Evolutionary conservation across 2,888 invertebrate species (phyloP), one percentile per base, ranked within the genome.

Genomic region (Agrotis clavis): DNA sequence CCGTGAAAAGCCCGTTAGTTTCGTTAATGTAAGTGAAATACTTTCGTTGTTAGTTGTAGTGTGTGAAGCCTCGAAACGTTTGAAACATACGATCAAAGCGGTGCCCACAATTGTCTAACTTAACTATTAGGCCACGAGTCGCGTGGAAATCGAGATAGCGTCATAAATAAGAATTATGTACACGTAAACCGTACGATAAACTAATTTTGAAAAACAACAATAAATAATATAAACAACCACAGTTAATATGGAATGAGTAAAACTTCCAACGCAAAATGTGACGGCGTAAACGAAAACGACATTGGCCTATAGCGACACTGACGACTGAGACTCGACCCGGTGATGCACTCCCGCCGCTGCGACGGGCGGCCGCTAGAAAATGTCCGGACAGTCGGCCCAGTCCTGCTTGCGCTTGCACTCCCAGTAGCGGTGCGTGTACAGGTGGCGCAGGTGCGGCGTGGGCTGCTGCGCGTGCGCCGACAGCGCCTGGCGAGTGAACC

Each of bases 391-490:
- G 88, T 94, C 95, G 71, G 97, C 93, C 99, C 99, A 99, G 92
- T 99, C 98, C 91, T 98, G 97, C 86, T 97, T 97, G 84, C 97
- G 97, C 96, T 99, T 99, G 94, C 97, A 97, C 77, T 98, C 97
- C 99, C 99, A 99, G 96, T 99, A 99, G 85, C 98, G 97, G 84
- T 98, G 98, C 87, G 97, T 98, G 96, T 97, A 99, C 80, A 98
- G 97, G 93, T 99, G 99, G 51, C 95, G 92, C 82, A 95, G 97
- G 90, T 88, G 90, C 81, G 98, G 97, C 73, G 79, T 79, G 60
- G 84, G 84, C 85, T 67, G 62, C 35, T 85, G 82, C 79, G 90
- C 79, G 87, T 86, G 97, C 95, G 97, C 97, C 67, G 98, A 97
- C 85, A 97, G 97, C 90, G 98, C 98, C 89, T 98, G 97, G 92